Evolutionary conservation across 2,113 vertebrate species (phyloP).

Genomic region (Oophaga pumilio): DNA sequence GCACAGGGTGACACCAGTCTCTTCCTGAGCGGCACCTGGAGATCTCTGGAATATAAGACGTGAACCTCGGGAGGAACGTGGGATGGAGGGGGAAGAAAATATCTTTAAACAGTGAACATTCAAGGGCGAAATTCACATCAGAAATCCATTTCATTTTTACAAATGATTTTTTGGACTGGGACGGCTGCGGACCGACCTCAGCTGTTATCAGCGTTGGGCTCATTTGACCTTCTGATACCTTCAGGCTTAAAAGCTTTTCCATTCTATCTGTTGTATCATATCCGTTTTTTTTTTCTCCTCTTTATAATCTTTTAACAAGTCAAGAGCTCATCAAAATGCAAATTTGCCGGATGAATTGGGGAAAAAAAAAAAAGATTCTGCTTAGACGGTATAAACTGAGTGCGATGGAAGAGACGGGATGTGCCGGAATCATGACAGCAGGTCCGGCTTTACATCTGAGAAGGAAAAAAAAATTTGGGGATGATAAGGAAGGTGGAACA

Average conservation of each 20-base stretch:
- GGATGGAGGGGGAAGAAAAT: not conserved
- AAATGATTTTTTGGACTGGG: constrained; percentile 43
- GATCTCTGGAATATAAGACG: not conserved
- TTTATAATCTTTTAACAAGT: constrained; percentile 67
- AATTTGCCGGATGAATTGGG: constrained; percentile 25
- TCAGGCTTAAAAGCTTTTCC: constrained; percentile 60
- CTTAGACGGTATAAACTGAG: not conserved
- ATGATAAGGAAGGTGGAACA: not conserved
- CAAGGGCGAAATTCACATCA: constrained; percentile 40
- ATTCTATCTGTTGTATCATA: constrained; percentile 56
- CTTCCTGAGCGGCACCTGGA: not conserved
- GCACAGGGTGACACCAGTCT: not conserved
- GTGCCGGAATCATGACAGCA: not conserved
- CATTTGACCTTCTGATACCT: constrained; percentile 62
- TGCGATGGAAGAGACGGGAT: not conserved
- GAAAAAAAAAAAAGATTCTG: constrained; percentile 11
- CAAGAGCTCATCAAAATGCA: constrained; percentile 68
- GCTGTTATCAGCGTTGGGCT: constrained; percentile 59
- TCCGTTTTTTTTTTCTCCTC: constrained; percentile 53
- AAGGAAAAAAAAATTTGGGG: not conserved
- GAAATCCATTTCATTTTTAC: constrained; percentile 59
- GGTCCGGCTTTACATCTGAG: not conserved
- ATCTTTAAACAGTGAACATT: constrained; percentile 15
- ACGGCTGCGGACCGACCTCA: constrained; percentile 57
- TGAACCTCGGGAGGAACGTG: not conserved